Base-by-base conservation (phyloP, 2,888 invertebrate genomes). In the Ecdyonurus torrentis region DNA sequence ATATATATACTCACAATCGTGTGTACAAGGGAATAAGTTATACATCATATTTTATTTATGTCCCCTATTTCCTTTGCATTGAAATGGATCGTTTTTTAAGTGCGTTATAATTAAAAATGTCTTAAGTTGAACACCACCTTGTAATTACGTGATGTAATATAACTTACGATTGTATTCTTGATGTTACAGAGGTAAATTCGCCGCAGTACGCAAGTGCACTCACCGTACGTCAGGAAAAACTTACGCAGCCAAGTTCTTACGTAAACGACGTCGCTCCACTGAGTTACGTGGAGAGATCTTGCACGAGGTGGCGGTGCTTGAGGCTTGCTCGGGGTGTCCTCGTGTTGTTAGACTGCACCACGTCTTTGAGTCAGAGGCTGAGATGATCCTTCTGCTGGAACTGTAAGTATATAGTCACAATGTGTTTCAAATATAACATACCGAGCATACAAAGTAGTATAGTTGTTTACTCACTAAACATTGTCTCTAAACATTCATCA, bases 361-460 rank as follows among this genome's bases (percentile, higher is more conserved):
- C 69, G 81, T 83, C 58, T 83, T 77, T 70, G 82, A 83, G 70
- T 80, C 80, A 7, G 74, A 74, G 64, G 74, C 75, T 61, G 83
- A 83, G 70, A 78, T 81, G 72, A 77, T 82, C 63, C 75, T 83
- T 64, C 78, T 83, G 66, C 76, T 82, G 58, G 82, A 83, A 72
- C 74, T 82, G 83, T 82, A 71, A 81, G 81, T 74, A 37, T 37
- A 37, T 15, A n/a, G n/a, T n/a, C n/a, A n/a, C n/a, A n/a, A n/a
- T n/a, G n/a, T n/a, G n/a, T n/a, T n/a, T n/a, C n/a, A n/a, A n/a
- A n/a, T n/a, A n/a, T n/a, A n/a, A n/a, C n/a, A n/a, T n/a, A n/a
- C n/a, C n/a, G n/a, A n/a, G n/a, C n/a, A n/a, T n/a, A n/a, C n/a
- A n/a, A n/a, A n/a, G n/a, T n/a, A n/a, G n/a, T n/a, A n/a, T n/a